Conservation (phyloP, 2,797 vertebrate species). For the Hemibagrus guttatus region DNA sequence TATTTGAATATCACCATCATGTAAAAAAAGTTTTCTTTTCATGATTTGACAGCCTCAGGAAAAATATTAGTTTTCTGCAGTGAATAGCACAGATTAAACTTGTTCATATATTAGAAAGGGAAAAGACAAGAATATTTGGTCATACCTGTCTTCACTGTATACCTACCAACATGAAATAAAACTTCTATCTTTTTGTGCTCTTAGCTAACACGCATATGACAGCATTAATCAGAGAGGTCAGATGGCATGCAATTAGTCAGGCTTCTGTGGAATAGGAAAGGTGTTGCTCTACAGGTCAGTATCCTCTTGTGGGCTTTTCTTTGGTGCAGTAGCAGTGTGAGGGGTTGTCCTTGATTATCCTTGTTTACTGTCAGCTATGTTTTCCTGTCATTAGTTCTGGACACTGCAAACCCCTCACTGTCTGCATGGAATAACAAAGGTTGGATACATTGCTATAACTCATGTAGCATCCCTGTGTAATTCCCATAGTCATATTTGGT, state of each 20-base stretch:
- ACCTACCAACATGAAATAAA: background rate
- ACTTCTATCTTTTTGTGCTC: background rate
- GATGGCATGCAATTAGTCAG: conserved; percentile 21
- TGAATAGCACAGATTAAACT: background rate
- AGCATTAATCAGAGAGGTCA: conserved; percentile 13
- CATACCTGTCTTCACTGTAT: background rate
- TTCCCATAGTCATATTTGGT: conserved; percentile 18
- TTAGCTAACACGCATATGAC: too few relatives aligned
- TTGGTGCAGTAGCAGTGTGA: conserved; percentile 48
- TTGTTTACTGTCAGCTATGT: conserved; percentile 53
- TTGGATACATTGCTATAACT: conserved; percentile 50
- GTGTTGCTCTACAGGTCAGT: conserved; percentile 21
- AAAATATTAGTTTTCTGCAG: background rate
- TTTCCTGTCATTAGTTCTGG: conserved; percentile 28
- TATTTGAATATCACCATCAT: conserved; percentile 12
- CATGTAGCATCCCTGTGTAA: conserved; percentile 44
- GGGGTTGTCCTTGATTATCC: conserved; percentile 51
- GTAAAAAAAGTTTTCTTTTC: background rate
- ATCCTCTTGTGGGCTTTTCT: conserved; percentile 10
- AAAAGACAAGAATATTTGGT: background rate
- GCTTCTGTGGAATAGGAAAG: background rate
- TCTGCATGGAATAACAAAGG: conserved; percentile 48
- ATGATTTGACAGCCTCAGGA: background rate
- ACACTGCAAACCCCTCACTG: conserved; percentile 17
- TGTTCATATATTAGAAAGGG: background rate